phyloP scores from a whole-genome alignment of 2,888 invertebrate species.

The Creontiades dilutus region DNA sequence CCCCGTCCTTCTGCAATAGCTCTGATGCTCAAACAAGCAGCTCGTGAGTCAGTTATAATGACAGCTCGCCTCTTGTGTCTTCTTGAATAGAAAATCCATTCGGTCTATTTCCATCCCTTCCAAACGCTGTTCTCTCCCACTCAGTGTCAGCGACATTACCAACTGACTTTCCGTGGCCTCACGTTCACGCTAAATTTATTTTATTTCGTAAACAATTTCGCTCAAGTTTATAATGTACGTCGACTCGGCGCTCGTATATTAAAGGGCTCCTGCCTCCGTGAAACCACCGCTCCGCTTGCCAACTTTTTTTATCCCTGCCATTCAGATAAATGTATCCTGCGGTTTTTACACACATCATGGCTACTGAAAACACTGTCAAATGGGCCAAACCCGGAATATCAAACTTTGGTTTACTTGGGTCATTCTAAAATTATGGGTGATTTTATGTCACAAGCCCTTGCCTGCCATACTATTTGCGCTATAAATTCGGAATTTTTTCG shows the following conservation, averaged over 20 bases:
- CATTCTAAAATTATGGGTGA: no score
- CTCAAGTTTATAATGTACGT: background rate
- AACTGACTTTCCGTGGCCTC: background rate
- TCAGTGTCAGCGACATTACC: background rate
- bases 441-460: no score
- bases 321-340: conserved; percentile 18
- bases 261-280: background rate
- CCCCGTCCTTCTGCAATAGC: no score
- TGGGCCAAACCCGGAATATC: background rate
- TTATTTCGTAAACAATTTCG: conserved; percentile 17
- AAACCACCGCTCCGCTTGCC: background rate
- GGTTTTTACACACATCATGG: background rate
- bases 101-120: conserved; percentile 1
- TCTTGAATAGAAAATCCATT: background rate
- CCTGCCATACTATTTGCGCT: no score
- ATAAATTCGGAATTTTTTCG: no score
- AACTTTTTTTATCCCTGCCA: background rate
- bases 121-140: background rate
- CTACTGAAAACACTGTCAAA: background rate
- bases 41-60: no score
- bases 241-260: conserved; percentile 26
- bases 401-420: background rate
- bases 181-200: conserved; percentile 44
- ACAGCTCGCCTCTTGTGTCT: background rate
- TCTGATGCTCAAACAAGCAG: no score